These are phyloP conservation scores for Zeuzera pyrina DNA, from an alignment of 2,888 invertebrate genomes.

Conservation along the genomic window DNA sequence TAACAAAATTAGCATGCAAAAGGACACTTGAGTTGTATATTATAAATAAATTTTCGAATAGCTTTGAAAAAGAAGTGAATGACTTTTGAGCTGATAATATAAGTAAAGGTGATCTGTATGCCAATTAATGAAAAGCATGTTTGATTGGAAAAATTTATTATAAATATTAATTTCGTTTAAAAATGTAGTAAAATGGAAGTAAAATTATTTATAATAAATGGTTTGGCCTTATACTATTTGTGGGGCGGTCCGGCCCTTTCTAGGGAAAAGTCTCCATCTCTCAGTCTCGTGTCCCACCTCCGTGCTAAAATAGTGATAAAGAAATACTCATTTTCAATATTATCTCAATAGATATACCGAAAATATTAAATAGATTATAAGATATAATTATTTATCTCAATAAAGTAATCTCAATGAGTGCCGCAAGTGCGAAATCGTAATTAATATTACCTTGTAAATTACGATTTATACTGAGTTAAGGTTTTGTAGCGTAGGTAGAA, in stretches of 20 bases:
- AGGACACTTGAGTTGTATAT: slow-evolving; percentile 33
- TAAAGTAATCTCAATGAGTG: not conserved
- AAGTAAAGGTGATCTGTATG: slow-evolving; percentile 26
- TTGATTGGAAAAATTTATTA: slow-evolving; percentile 54
- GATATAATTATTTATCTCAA: too few species aligned
- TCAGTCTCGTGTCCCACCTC: slow-evolving; percentile 59
- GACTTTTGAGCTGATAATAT: slow-evolving; percentile 37
- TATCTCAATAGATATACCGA: slow-evolving; percentile 9
- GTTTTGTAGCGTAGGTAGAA: too few species aligned
- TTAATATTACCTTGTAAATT: too few species aligned
- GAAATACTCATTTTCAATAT: slow-evolving; percentile 33
- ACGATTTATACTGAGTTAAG: too few species aligned
- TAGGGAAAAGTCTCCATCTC: slow-evolving; percentile 63
- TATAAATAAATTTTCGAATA: not conserved
- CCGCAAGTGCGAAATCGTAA: not conserved
- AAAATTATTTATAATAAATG: slow-evolving; percentile 19
- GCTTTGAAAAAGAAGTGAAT: slow-evolving; percentile 64
- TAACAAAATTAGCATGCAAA: slow-evolving; percentile 58
- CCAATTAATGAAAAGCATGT: slow-evolving; percentile 68
- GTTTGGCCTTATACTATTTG: slow-evolving; percentile 63
- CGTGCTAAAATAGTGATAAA: slow-evolving; percentile 59
- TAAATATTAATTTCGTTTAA: slow-evolving; percentile 46
- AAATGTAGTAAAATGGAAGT: slow-evolving; percentile 34
- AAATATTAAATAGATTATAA: not conserved
- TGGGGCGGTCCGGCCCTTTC: slow-evolving; percentile 59